These are phyloP conservation scores for Sylvietta virens DNA, from an alignment of 2,113 vertebrate species.

Conservation along the genomic window DNA sequence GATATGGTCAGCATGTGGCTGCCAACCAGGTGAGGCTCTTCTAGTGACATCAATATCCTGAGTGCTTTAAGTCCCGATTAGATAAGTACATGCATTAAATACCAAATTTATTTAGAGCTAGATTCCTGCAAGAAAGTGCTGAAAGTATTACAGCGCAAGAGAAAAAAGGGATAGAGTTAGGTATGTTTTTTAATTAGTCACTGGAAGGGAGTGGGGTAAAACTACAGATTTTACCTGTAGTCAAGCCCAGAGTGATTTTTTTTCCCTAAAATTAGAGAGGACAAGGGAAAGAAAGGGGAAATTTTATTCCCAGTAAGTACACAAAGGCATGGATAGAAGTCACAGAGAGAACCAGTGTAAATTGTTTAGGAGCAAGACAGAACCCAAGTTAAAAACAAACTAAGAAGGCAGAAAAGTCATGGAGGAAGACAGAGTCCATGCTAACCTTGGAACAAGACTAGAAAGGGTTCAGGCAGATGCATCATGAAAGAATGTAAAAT, in stretches of 20 bases:
- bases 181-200: not conserved
- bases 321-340: not conserved
- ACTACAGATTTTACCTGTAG: too few relatives aligned
- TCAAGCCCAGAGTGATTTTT: not conserved
- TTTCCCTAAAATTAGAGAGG: not conserved
- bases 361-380: not conserved
- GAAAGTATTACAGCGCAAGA: not conserved
- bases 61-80: not conserved
- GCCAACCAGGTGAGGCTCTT: not conserved
- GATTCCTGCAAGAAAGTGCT: not conserved
- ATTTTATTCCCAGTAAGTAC: not conserved
- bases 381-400: not conserved
- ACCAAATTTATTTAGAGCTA: not conserved
- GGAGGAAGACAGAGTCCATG: not conserved
- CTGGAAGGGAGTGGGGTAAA: not conserved
- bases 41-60: not conserved
- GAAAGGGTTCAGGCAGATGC: not conserved
- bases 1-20: not conserved
- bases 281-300: not conserved
- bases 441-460: not conserved
- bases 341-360: not conserved
- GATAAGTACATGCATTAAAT: not conserved
- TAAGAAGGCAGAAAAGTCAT: not conserved
- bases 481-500: not conserved
- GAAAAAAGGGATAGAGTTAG: not conserved